phyloP scores from a whole-genome alignment of 2,113 vertebrate genomes.

The Reinhardtius hippoglossoides region DNA sequence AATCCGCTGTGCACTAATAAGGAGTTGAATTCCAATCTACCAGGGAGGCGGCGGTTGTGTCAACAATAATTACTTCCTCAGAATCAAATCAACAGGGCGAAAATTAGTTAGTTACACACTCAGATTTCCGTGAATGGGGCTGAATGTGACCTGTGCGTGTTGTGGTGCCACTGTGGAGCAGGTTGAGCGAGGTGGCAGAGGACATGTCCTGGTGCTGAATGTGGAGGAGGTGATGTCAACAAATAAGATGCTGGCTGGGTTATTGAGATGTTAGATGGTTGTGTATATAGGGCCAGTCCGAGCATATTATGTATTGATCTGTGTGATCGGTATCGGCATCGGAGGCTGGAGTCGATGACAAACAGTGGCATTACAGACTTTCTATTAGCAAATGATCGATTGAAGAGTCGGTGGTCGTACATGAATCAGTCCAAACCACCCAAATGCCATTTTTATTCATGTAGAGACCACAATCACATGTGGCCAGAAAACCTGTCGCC shows the following conservation, averaged over 20 bases:
- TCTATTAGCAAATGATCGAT: constrained; percentile 1
- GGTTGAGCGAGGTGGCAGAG: not conserved
- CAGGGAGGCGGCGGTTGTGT: constrained; percentile 27
- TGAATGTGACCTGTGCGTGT: not conserved
- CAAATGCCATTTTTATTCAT: not conserved
- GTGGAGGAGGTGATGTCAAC: constrained; percentile 15
- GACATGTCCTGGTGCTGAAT: not conserved
- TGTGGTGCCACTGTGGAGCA: not conserved
- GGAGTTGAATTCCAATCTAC: constrained; percentile 33
- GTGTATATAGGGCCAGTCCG: constrained; percentile 20
- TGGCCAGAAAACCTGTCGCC: too few relatives aligned
- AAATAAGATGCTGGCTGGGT: not conserved
- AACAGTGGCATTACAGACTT: not conserved
- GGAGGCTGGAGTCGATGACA: constrained; percentile 1
- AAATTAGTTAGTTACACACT: constrained; percentile 14
- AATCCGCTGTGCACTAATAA: constrained; percentile 15
- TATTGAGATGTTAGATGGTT: constrained; percentile 15
- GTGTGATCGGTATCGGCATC: constrained; percentile 13
- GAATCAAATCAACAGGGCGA: constrained; percentile 31
- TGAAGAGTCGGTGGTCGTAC: not conserved
- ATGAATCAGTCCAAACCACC: not conserved
- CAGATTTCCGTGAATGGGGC: not conserved
- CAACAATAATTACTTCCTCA: constrained; percentile 45
- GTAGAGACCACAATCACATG: too few relatives aligned
- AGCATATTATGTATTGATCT: constrained; percentile 36